Base-by-base conservation (phyloP, 2,113 vertebrate genomes). In the Neolamprologus toae region DNA sequence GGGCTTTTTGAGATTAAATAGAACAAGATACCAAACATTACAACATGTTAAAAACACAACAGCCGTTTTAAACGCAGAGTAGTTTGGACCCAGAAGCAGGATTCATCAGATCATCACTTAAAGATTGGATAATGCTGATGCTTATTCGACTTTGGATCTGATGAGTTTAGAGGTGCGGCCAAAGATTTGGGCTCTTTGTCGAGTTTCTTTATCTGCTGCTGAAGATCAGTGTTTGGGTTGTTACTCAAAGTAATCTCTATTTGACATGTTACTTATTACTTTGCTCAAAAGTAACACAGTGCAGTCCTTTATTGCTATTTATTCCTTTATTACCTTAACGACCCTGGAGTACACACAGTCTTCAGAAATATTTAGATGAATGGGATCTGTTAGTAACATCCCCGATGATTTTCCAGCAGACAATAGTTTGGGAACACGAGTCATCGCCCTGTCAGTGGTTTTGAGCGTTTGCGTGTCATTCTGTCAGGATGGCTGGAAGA, bases 341-440 rank as follows among this genome's bases (percentile, higher is more conserved):
- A 61, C 5, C 26, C 57, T 0, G 5, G 14, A 61, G 1, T 19
- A 33, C 59, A 61, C 28, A 61, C 28, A 3, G 16, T 40, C 33
- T 68, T 68, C 63, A 68, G 33, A 68, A 68, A 68, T 21, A 68
- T 68, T 68, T 61, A 0, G 16, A 16, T 61, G 16, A 19, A 61
- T 63, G 31, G 9, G 10, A n/a, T 13, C 61, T 66, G 17, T 71
- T 40, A 40, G 0, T 14, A 0, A 42, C n/a, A 21, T 68, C 19
- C 28, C 17, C 7, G 3, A 37, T 37, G 4, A 21, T 21, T 68
- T 66, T 7, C 61, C 9, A 0, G 19, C 19, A 66, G 61, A 68
- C 35, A 21, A n/a, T n/a, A n/a, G 31, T 35, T 66, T 66, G 33
- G 61, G 17, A 66, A 68, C 33, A 68, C 7, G 19, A 40, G 19